A percentile compares a stretch with the other conserved stretches of the same genome.
Evolutionary conservation across 2,888 invertebrate genomes (phyloP).

Genomic region (Trissoscelio sp.): DNA sequence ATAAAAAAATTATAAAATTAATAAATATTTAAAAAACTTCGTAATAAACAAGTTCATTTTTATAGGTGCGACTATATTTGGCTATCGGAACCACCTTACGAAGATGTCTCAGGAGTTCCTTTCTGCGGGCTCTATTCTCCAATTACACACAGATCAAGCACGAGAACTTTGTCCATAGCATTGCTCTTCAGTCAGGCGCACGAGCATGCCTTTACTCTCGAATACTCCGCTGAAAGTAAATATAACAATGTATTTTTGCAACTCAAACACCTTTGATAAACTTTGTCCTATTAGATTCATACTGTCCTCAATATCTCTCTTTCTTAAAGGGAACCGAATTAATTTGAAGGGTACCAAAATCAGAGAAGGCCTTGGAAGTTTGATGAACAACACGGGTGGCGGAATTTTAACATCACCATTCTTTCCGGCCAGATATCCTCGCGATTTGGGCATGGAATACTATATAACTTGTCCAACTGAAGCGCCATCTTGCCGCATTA

Average conservation of each 20-base stretch:
- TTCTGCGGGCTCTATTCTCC: slow-evolving; percentile 85
- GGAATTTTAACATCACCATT: slow-evolving; percentile 87
- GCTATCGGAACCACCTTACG: slow-evolving; percentile 87
- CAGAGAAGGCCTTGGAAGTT: slow-evolving; percentile 73
- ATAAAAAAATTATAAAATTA: too few relatives aligned
- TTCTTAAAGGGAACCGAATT: slow-evolving; percentile 84
- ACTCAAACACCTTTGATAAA: not conserved
- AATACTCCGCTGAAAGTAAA: slow-evolving; percentile 87
- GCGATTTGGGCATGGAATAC: slow-evolving; percentile 88
- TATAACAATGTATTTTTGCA: slow-evolving; percentile 13
- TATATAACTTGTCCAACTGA: slow-evolving; percentile 86
- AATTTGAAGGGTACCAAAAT: slow-evolving; percentile 77
- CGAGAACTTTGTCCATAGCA: slow-evolving; percentile 86
- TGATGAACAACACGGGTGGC: slow-evolving; percentile 81
- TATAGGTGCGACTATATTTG: slow-evolving; percentile 87
- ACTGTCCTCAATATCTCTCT: not conserved
- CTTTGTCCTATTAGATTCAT: too few relatives aligned
- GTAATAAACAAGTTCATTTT: too few relatives aligned
- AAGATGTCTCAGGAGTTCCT: slow-evolving; percentile 86
- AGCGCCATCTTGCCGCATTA: slow-evolving; percentile 85
- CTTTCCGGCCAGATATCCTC: slow-evolving; percentile 88
- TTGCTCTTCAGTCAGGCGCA: slow-evolving; percentile 86
- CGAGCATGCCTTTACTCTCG: slow-evolving; percentile 86
- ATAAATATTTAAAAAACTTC: too few relatives aligned
- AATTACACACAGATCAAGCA: slow-evolving; percentile 86